phyloP scores from a whole-genome alignment of 2,113 vertebrate species.

The Grus americana region DNA sequence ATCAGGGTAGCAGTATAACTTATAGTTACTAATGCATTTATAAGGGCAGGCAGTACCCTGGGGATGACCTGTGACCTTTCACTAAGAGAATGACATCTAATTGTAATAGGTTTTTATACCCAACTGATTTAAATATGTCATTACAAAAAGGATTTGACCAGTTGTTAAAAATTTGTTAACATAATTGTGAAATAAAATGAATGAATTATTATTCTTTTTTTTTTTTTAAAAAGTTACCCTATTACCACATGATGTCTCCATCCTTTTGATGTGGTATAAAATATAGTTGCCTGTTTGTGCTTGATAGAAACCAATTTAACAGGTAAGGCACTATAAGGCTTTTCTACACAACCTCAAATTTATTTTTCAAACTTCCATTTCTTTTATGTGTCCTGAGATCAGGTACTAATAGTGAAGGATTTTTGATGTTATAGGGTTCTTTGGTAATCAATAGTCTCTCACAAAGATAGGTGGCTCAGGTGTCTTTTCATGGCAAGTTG shows the following conservation, averaged over 20 bases:
- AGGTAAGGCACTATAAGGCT: background rate
- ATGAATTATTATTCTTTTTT: constrained; percentile 26
- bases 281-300: background rate
- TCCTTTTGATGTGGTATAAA: constrained; percentile 5
- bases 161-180: constrained; percentile 49
- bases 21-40: background rate
- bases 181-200: constrained; percentile 41
- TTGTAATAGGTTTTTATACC: constrained; percentile 20
- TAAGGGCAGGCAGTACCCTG: background rate
- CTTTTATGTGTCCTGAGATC: background rate
- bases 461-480: background rate
- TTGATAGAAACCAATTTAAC: background rate
- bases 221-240: background rate
- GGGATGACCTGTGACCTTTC: constrained; percentile 50
- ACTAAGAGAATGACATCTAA: constrained; percentile 2
- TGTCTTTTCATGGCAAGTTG: background rate
- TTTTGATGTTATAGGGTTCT: background rate
- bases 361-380: background rate
- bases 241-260: background rate
- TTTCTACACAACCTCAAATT: background rate
- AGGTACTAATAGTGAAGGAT: background rate
- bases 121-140: constrained; percentile 25
- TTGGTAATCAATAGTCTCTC: background rate
- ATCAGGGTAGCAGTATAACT: background rate
- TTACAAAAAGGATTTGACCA: constrained; percentile 11